Evolutionary conservation across 2,797 vertebrate species (phyloP).

Genomic region (Chanos chanos): DNA sequence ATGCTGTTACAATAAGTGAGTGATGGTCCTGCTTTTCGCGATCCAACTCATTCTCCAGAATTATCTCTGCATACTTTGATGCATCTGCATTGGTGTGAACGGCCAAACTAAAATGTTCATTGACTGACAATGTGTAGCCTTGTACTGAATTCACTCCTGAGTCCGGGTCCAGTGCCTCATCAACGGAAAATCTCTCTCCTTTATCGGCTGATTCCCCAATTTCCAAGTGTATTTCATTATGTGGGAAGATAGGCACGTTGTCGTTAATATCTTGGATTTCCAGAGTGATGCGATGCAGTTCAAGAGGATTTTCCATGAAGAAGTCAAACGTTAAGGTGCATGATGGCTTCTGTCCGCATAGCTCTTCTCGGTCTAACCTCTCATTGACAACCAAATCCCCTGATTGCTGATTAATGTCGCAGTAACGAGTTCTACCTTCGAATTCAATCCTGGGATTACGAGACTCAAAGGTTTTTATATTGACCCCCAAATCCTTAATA

Average conservation of each 20-base stretch:
- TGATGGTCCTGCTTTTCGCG: slow-evolving; percentile 46
- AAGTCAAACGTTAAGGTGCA: slow-evolving; percentile 58
- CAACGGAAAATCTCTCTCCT: slow-evolving; percentile 51
- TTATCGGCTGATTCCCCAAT: slow-evolving; percentile 46
- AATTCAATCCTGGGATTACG: slow-evolving; percentile 30
- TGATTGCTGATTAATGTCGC: slow-evolving; percentile 18
- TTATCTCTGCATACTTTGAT: slow-evolving; percentile 53
- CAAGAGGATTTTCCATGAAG: slow-evolving; percentile 59
- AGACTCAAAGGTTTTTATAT: slow-evolving; percentile 24
- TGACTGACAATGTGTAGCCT: slow-evolving; percentile 48
- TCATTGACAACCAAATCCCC: slow-evolving; percentile 47
- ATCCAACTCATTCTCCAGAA: slow-evolving; percentile 51
- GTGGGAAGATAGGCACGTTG: slow-evolving; percentile 57
- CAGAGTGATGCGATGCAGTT: slow-evolving; percentile 56
- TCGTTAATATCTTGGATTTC: slow-evolving; percentile 65
- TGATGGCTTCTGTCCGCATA: slow-evolving; percentile 44
- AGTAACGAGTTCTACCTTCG: slow-evolving; percentile 6
- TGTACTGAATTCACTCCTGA: slow-evolving; percentile 51
- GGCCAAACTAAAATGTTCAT: slow-evolving; percentile 45
- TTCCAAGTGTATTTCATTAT: slow-evolving; percentile 47
- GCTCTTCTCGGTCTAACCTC: slow-evolving; percentile 60
- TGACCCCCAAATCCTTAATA: slow-evolving; percentile 31
- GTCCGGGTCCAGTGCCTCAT: slow-evolving; percentile 61
- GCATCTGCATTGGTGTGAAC: slow-evolving; percentile 42
- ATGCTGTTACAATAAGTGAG: slow-evolving; percentile 47